These are phyloP conservation scores for Chloromyia formosa DNA, from an alignment of 2,888 invertebrate genomes.

Conservation along the genomic window DNA sequence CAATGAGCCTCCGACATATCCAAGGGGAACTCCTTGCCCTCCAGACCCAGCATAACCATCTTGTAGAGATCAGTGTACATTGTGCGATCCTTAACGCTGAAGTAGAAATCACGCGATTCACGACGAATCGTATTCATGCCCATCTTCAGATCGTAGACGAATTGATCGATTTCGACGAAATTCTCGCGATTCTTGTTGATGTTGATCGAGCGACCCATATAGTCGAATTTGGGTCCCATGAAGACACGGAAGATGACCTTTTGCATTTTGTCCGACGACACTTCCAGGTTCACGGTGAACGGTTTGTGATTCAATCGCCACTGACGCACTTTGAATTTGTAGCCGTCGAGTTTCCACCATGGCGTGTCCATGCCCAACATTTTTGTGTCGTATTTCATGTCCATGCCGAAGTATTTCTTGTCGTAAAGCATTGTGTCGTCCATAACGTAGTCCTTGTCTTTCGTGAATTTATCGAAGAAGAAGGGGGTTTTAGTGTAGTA, in stretches of 20 bases:
- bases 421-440: neutral
- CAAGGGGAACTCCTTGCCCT: slow-evolving; percentile 64
- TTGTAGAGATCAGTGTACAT: slow-evolving; percentile 64
- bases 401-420: neutral
- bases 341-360: neutral
- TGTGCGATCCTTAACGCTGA: slow-evolving; percentile 69
- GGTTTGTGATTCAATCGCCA: slow-evolving; percentile 76
- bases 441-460: slow-evolving; percentile 8
- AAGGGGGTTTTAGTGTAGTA: neutral
- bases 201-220: slow-evolving; percentile 62
- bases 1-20: slow-evolving; percentile 66
- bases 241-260: slow-evolving; percentile 73
- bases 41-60: slow-evolving; percentile 64
- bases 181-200: slow-evolving; percentile 68
- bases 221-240: slow-evolving; percentile 76
- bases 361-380: neutral
- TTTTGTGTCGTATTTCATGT: slow-evolving; percentile 27
- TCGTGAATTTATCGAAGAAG: neutral
- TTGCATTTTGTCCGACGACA: slow-evolving; percentile 69
- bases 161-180: slow-evolving; percentile 71
- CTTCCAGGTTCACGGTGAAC: slow-evolving; percentile 70
- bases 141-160: slow-evolving; percentile 62
- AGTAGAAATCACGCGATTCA: slow-evolving; percentile 57
- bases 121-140: slow-evolving; percentile 54
- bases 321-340: slow-evolving; percentile 67